Percentiles rank a stretch among this genome's conserved stretches.
phyloP scores from a whole-genome alignment of 2,113 vertebrate species.

The Aegypius monachus region DNA sequence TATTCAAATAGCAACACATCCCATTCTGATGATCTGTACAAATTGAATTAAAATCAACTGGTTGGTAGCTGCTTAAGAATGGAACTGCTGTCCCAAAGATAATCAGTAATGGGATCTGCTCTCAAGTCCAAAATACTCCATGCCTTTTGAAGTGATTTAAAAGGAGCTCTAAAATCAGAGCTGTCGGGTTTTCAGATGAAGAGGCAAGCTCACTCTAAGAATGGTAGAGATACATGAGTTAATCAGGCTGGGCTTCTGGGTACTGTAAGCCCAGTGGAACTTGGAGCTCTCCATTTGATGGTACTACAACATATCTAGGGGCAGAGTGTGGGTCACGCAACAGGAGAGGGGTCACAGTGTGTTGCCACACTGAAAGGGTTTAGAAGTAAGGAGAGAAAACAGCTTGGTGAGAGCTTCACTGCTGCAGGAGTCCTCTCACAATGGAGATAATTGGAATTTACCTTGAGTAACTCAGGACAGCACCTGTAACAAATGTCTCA shows the following conservation, averaged over 20 bases:
- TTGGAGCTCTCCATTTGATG: not conserved
- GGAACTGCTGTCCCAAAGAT: not conserved
- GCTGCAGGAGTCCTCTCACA: accelerated
- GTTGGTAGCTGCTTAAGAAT: not conserved
- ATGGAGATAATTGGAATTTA: not conserved
- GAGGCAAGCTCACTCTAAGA: not conserved
- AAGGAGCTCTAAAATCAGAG: not conserved
- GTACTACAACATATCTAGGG: not conserved
- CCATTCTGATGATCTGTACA: too few species aligned
- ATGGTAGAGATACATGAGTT: not conserved
- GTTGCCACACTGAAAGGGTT: not conserved
- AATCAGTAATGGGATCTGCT: not conserved
- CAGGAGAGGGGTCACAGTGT: not conserved
- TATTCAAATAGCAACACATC: not conserved
- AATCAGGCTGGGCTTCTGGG: not conserved
- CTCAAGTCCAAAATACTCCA: not conserved
- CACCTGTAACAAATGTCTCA: not conserved
- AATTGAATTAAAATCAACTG: not conserved
- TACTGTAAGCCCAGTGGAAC: too few species aligned
- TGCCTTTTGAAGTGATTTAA: not conserved
- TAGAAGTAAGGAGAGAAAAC: not conserved
- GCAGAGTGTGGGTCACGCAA: not conserved
- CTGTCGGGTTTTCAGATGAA: not conserved
- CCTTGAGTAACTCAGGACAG: not conserved
- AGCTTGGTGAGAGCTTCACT: not conserved